These are phyloP conservation scores for Marisa cornuarietis DNA, from an alignment of 1,140 invertebrate species.

Conservation along the genomic window DNA sequence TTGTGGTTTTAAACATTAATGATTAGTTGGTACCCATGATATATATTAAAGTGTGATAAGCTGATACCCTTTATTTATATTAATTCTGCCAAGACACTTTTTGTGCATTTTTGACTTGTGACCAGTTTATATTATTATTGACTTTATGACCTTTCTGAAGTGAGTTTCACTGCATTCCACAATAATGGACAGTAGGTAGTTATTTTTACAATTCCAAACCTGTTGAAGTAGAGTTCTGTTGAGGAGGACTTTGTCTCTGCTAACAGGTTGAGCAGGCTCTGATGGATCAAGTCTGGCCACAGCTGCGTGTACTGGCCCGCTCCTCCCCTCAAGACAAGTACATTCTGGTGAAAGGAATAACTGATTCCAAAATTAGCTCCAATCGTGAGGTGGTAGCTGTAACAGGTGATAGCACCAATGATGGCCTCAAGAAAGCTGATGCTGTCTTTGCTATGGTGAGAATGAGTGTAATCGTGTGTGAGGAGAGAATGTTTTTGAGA, in stretches of 20 bases:
- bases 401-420: constrained; percentile 98
- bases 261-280: constrained; percentile 73
- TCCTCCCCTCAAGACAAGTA: constrained; percentile 99
- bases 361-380: constrained; percentile 90
- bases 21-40: too few species aligned
- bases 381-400: constrained; percentile 98
- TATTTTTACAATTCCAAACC: not conserved
- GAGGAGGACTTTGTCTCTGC: constrained; percentile 8
- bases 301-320: constrained; percentile 92
- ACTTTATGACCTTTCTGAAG: too few species aligned
- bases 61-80: too few species aligned
- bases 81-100: too few species aligned
- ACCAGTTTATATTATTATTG: too few species aligned
- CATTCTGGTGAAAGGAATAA: constrained; percentile 97
- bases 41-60: too few species aligned
- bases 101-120: too few species aligned
- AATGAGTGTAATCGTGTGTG: too few species aligned
- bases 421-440: constrained; percentile 99
- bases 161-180: too few species aligned
- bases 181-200: not conserved
- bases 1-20: too few species aligned
- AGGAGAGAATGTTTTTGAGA: too few species aligned
- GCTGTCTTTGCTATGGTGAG: constrained; percentile 98
- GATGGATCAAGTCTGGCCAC: constrained; percentile 98
- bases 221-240: not conserved